Evolutionary conservation across 2,113 vertebrate species (phyloP).

Genomic region (Chitala chitala): DNA sequence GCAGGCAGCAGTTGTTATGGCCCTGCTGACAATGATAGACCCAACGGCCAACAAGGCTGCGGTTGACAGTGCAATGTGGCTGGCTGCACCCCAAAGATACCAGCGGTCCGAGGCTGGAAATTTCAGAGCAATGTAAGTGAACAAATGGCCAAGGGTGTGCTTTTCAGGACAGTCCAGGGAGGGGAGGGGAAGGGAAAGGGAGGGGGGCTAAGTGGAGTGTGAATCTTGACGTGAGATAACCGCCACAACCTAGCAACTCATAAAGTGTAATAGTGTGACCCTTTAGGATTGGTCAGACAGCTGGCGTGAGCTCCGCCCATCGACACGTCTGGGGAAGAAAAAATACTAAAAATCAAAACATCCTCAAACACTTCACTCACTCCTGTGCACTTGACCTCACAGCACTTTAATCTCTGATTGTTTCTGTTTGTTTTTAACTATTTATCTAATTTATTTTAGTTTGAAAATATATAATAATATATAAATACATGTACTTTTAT

Average conservation of each 20-base stretch:
- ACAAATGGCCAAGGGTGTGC: slow-evolving; percentile 39
- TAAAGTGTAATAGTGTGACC: slow-evolving; percentile 67
- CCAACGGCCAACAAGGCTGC: neutral
- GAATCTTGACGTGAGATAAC: slow-evolving; percentile 54
- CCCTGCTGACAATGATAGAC: neutral
- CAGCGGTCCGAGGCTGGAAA: slow-evolving; percentile 44
- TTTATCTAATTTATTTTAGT: slow-evolving; percentile 38
- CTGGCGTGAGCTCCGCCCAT: slow-evolving; percentile 70
- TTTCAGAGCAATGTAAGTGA: slow-evolving; percentile 36
- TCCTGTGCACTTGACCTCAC: slow-evolving; percentile 79
- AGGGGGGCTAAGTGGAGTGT: slow-evolving; percentile 2
- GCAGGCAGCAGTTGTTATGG: neutral
- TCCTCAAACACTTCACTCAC: slow-evolving; percentile 73
- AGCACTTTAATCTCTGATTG: slow-evolving; percentile 75
- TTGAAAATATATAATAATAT: slow-evolving; percentile 39
- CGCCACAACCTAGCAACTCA: slow-evolving; percentile 77
- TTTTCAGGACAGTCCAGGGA: slow-evolving; percentile 42
- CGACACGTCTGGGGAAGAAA: slow-evolving; percentile 49
- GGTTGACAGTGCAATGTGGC: slow-evolving; percentile 46
- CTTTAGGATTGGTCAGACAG: slow-evolving; percentile 76
- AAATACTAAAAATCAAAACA: slow-evolving; percentile 79
- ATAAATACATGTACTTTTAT: slow-evolving; percentile 57
- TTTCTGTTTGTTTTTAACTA: slow-evolving; percentile 44
- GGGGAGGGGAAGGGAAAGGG: slow-evolving; percentile 35
- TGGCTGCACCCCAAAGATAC: slow-evolving; percentile 28